phyloP scores from a whole-genome alignment of 2,888 invertebrate genomes.

The Drosophila birchii region DNA sequence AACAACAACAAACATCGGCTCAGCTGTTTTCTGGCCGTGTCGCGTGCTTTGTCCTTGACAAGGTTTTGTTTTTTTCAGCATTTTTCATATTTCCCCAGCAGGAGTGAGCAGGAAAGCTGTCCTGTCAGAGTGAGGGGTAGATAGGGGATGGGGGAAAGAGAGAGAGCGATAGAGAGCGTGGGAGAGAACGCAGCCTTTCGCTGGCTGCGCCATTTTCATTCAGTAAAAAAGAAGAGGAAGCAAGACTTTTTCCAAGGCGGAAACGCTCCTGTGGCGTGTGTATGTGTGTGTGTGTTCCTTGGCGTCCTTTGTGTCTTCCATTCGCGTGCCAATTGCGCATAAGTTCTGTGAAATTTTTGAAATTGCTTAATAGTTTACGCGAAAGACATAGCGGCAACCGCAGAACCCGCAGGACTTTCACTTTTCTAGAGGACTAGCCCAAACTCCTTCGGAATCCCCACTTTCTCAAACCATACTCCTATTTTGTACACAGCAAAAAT shows the following conservation, averaged over 20 bases:
- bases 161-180: constrained; percentile 25
- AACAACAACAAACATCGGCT: constrained; percentile 53
- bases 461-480: not conserved
- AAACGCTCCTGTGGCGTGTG: constrained; percentile 48
- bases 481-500: not conserved
- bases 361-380: constrained; percentile 51
- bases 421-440: constrained; percentile 31
- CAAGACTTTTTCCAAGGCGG: constrained; percentile 54
- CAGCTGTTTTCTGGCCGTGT: constrained; percentile 73
- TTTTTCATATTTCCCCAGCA: constrained; percentile 29
- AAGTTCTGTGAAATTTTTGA: constrained; percentile 46
- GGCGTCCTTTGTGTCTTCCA: constrained; percentile 32
- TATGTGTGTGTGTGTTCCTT: constrained; percentile 18
- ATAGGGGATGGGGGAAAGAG: not conserved
- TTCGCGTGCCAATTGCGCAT: constrained; percentile 71
- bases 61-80: constrained; percentile 76
- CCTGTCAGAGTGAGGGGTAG: constrained; percentile 16
- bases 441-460: too few relatives aligned
- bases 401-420: constrained; percentile 57
- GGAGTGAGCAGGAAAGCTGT: constrained; percentile 14
- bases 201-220: constrained; percentile 66
- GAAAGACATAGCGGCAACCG: constrained; percentile 24
- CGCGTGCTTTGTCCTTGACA: constrained; percentile 79
- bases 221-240: constrained; percentile 53
- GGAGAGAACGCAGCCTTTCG: constrained; percentile 49